phyloP scores from a whole-genome alignment of 2,113 vertebrate genomes.

The Cyanoderma ruficeps region DNA sequence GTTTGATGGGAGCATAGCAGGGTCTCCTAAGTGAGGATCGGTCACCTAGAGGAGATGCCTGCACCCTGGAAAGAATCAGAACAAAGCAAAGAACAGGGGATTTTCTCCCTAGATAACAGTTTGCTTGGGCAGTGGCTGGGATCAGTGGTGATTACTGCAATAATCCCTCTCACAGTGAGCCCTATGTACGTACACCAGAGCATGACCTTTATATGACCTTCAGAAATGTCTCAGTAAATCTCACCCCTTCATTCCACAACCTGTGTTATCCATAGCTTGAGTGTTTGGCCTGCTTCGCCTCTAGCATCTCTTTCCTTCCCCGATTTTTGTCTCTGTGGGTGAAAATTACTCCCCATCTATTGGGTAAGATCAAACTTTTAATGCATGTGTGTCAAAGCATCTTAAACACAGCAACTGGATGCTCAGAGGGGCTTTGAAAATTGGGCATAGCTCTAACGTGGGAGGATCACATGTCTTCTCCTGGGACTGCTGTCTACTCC shows the following conservation, averaged over 20 bases:
- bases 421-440: neutral
- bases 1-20: neutral
- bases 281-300: neutral
- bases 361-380: neutral
- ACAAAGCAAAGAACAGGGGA: neutral
- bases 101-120: neutral
- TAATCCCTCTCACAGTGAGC: neutral
- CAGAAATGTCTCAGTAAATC: neutral
- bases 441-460: neutral
- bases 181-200: neutral
- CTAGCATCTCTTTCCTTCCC: neutral
- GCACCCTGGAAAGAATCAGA: neutral
- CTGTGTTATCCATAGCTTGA: neutral
- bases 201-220: neutral
- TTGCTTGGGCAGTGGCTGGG: neutral
- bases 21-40: accelerated
- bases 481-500: neutral
- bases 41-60: neutral
- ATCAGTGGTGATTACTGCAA: neutral
- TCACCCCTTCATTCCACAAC: neutral
- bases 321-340: neutral
- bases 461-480: neutral
- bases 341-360: neutral
- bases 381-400: neutral
- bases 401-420: neutral